Base-by-base conservation (phyloP, 1,140 invertebrate genomes). In the Neodiprion fabricii region DNA sequence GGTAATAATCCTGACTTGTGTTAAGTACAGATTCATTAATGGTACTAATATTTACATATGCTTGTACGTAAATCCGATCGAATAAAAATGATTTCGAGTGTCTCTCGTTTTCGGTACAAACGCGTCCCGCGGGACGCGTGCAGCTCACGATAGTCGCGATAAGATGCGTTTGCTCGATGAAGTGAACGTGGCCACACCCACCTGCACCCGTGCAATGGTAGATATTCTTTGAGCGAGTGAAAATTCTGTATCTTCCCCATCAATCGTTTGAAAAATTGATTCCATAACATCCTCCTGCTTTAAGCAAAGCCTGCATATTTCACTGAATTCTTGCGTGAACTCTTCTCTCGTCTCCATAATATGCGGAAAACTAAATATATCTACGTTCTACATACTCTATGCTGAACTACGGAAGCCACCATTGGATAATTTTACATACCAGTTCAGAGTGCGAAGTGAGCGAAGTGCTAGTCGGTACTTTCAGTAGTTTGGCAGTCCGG, bases 241-340 rank as follows among this genome's bases (percentile, higher is more conserved):
- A 65, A 66, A 14, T 14, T 76, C 67, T 48, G 74, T 47, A n/a
- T 70, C 61, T 49, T 77, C 69, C 0, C 50, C 48, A 48, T 47
- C 49, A 7, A 61, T 67, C 61, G 61, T 72, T 9, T 75, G 48
- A 65, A 82, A 84, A 49, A 84, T 72, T 28, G 78, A 70, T 0
- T 69, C 71, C 80, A 82, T 80, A 40, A 67, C 66, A 17, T 76
- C 72, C 11, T 76, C 75, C 53, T 79, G 76, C 73, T 81, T 80
- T 12, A 84, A 72, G 61, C 82, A 84, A 72, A 84, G 79, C 47
- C 82, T 77, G 72, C 82, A 84, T 68, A 82, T 81, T 76, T 79
- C 78, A 9, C 74, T 73, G 47, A 81, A 79, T 76, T 77, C 80
- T 7, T 72, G 50, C 9, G 67, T 72, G 47, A 70, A 74, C 23